Conservation (phyloP, 2,888 invertebrate genomes). For the Emesis furor region DNA sequence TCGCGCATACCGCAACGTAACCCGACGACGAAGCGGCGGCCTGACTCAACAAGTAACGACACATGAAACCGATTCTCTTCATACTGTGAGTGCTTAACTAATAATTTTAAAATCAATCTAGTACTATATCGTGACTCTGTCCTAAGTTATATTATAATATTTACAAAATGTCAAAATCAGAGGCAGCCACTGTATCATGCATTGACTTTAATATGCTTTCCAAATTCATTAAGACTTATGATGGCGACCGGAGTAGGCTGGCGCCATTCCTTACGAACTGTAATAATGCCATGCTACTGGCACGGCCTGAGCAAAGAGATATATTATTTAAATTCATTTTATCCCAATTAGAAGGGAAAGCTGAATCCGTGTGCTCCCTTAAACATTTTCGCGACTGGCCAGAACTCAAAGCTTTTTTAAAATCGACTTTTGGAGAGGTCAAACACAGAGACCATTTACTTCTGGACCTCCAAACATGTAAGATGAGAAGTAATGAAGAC, state of each 20-base stretch:
- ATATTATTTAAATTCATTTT: neutral
- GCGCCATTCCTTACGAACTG: neutral
- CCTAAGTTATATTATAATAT: neutral
- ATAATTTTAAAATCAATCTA: neutral
- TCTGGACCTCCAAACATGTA: neutral
- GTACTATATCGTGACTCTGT: conserved; percentile 1
- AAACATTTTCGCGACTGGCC: neutral
- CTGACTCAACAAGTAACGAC: neutral
- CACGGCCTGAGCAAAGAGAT: neutral
- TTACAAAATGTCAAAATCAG: neutral
- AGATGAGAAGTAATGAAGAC: too few relatives aligned
- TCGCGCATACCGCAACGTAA: neutral
- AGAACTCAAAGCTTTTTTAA: neutral
- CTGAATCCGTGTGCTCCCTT: neutral
- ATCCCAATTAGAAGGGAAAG: neutral
- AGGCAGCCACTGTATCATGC: neutral
- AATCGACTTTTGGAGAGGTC: neutral
- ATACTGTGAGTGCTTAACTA: neutral
- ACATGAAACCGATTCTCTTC: neutral
- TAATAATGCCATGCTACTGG: neutral
- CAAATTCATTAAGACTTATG: neutral
- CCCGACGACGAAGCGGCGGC: neutral
- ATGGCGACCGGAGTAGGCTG: neutral
- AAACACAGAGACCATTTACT: neutral
- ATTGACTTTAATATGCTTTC: neutral